Evolutionary conservation across 2,797 vertebrate species (phyloP), one percentile per base, ranked within the genome.

Genomic region (Notamacropus eugenii): DNA sequence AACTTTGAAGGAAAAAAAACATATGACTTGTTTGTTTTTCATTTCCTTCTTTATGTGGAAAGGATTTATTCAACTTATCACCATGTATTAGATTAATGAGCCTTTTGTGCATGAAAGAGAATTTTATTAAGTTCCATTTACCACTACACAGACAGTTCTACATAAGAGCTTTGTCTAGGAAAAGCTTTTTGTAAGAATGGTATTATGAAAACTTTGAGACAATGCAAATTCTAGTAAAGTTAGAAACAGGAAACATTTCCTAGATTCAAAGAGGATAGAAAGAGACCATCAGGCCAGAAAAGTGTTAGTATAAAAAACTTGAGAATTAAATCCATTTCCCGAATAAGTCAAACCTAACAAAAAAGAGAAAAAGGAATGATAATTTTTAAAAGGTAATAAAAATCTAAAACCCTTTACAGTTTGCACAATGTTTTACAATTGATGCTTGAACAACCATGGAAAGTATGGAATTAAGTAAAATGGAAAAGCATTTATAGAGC

Each of bases 71-170:
- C 67, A 96, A 56, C 54, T 94, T 82, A 54, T 31, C 3, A 92
- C 14, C 54, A 0, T 0, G n/a, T 94, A 82, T 8, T 93, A 96
- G 29, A 97, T n/a, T 82, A 97, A 97, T 82, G 19, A 97, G 14
- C 3, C 96, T 55, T 94, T 97, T 92, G 90, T 96, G 0, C 91
- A 97, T 96, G 95, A 93, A 97, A 57, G 92, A 96, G 55, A 96
- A 94, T 98, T 96, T 90, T 3, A 67, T 59, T 95, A 96, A 95
- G 90, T 92, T 87, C 0, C 52, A 93, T 95, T 98, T 97, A 55
- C 95, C 96, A 82, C 10, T 82, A 46, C 16, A 82, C 74, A 82
- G 74, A 9, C 34, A 67, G 62, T 31, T 82, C 16, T 82, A 46
- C 74, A 93, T 96, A 11, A 96, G 31, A 3, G 90, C 11, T 97